Conservation (phyloP, 23 tunicate species). For the Diplosoma virens region DNA sequence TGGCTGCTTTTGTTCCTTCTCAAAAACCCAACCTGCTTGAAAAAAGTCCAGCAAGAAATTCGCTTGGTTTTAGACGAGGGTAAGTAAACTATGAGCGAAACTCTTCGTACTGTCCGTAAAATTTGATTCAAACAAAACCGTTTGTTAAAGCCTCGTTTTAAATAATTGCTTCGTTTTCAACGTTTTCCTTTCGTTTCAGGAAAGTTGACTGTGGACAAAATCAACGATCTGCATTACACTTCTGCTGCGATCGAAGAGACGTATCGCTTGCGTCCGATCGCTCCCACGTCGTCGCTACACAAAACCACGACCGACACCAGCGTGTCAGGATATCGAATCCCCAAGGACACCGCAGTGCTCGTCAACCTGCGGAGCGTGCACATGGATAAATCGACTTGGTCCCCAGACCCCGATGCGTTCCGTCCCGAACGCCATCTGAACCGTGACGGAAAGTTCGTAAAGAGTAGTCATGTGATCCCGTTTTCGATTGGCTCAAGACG, state of each 20-base stretch:
- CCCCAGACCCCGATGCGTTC: constrained; percentile 63
- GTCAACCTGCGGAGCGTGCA: constrained; percentile 86
- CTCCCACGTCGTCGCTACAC: constrained; percentile 53
- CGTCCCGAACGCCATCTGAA: constrained; percentile 83
- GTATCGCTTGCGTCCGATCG: constrained; percentile 68
- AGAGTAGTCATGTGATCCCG: constrained; percentile 61
- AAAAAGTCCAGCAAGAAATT: constrained; percentile 50
- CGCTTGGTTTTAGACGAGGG: too few species aligned
- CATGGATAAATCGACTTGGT: constrained; percentile 58
- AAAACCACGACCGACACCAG: constrained; percentile 48
- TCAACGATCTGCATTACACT: constrained; percentile 30
- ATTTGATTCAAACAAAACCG: too few species aligned
- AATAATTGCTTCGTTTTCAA: too few species aligned
- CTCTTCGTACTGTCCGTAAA: too few species aligned
- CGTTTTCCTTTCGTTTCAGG: background rate
- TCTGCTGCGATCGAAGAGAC: constrained; percentile 64
- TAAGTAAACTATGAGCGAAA: too few species aligned
- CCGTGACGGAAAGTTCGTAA: constrained; percentile 43
- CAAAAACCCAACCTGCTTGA: constrained; percentile 51
- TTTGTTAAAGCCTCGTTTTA: too few species aligned
- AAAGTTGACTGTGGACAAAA: background rate
- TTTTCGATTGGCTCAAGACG: constrained; percentile 51
- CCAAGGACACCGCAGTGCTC: constrained; percentile 40
- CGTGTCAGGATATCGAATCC: constrained; percentile 51
- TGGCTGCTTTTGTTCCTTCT: constrained; percentile 65